A percentile compares a stretch with the other conserved stretches of the same genome.
phyloP scores from a whole-genome alignment of 2,797 vertebrate genomes.

The Xiphorhynchus erythropygius region DNA sequence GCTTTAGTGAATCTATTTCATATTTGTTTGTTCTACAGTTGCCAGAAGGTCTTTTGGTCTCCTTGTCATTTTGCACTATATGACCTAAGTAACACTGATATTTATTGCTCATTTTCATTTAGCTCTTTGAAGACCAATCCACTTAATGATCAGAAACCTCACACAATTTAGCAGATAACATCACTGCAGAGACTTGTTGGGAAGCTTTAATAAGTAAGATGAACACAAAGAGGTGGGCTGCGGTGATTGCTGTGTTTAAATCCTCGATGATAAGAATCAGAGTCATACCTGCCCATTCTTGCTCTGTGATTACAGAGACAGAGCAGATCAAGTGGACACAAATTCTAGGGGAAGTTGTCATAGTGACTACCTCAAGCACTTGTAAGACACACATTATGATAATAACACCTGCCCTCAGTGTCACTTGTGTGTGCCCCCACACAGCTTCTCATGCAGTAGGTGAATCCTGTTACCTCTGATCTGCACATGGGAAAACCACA shows the following conservation, averaged over 20 bases:
- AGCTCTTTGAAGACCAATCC: constrained; percentile 74
- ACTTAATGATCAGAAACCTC: constrained; percentile 76
- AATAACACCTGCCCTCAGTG: neutral
- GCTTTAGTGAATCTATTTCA: neutral
- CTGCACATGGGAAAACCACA: neutral
- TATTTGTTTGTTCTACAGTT: constrained; percentile 26
- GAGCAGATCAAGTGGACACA: constrained; percentile 68
- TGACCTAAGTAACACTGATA: constrained; percentile 73
- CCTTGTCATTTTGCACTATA: constrained; percentile 56
- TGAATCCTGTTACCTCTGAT: neutral
- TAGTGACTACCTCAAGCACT: constrained; percentile 17
- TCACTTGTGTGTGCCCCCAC: neutral
- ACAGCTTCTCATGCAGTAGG: neutral
- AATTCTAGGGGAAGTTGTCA: constrained; percentile 41
- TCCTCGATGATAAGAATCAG: constrained; percentile 69
- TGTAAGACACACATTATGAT: constrained; percentile 3
- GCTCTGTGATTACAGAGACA: constrained; percentile 57
- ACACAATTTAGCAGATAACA: constrained; percentile 75
- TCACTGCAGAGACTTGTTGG: constrained; percentile 72
- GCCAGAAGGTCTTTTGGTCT: constrained; percentile 66
- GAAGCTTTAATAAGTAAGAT: constrained; percentile 75
- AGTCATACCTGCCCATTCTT: constrained; percentile 65
- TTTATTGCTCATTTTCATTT: constrained; percentile 74
- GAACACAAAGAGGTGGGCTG: constrained; percentile 74
- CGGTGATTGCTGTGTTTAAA: constrained; percentile 56